Evolutionary conservation across 2,797 vertebrate species (phyloP).

Genomic region (Melanotaenia parkinsoni): DNA sequence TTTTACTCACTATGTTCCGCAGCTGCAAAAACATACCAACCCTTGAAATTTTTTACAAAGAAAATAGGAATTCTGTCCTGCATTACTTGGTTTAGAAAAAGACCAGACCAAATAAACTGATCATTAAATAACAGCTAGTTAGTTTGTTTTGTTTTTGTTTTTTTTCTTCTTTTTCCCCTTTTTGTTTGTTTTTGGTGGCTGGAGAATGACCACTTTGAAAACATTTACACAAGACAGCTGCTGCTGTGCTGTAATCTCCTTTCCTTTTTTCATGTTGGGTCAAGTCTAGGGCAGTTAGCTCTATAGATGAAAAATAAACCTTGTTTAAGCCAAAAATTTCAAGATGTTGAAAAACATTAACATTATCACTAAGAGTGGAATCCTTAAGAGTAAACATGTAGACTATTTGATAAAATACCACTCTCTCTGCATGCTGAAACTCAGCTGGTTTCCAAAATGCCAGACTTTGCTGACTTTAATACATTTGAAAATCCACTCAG

Average conservation of each 20-base stretch:
- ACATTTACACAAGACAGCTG: slow-evolving; percentile 76
- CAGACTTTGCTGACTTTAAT: neutral
- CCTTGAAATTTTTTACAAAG: slow-evolving; percentile 42
- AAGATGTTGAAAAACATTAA: slow-evolving; percentile 42
- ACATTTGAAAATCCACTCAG: neutral
- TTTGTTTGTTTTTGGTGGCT: slow-evolving; percentile 23
- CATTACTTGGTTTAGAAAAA: slow-evolving; percentile 30
- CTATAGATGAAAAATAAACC: slow-evolving; percentile 68
- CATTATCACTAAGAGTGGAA: slow-evolving; percentile 11
- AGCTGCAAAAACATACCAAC: slow-evolving; percentile 70
- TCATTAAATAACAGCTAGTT: slow-evolving; percentile 52
- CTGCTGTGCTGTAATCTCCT: slow-evolving; percentile 43
- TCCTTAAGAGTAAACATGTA: neutral
- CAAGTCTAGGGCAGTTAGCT: slow-evolving; percentile 55
- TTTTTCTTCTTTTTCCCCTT: neutral
- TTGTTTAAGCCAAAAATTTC: slow-evolving; percentile 48
- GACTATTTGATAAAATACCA: neutral
- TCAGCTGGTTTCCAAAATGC: neutral
- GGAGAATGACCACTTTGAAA: slow-evolving; percentile 61
- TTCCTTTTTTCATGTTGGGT: slow-evolving; percentile 45
- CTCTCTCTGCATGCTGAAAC: neutral
- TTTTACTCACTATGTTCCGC: slow-evolving; percentile 46
- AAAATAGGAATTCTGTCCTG: slow-evolving; percentile 60
- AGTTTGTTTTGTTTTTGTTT: neutral
- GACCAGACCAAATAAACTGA: slow-evolving; percentile 48